phyloP scores from a whole-genome alignment of 2,797 vertebrate genomes.

The Coreius guichenoti region DNA sequence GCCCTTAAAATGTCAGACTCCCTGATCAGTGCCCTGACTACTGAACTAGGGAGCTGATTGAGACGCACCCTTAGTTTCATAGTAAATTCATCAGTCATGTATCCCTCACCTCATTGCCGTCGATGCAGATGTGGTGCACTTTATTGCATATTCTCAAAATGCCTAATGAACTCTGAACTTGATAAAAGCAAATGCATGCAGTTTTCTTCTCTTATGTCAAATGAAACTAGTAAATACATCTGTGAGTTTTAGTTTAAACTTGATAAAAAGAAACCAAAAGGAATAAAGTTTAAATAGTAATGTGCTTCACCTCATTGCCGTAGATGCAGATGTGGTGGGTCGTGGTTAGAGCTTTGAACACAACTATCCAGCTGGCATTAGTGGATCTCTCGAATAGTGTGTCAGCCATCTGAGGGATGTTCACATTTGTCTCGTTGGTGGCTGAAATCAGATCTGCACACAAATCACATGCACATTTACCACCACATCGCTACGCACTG shows the following conservation, averaged over 20 bases:
- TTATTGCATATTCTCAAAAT: background rate
- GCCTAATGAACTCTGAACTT: background rate
- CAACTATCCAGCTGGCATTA: conserved; percentile 99
- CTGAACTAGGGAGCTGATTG: background rate
- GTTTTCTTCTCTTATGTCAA: background rate
- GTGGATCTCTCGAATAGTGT: conserved; percentile 96
- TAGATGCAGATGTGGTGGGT: conserved; percentile 98
- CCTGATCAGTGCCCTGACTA: background rate
- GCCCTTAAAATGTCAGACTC: too few species aligned
- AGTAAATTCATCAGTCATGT: background rate
- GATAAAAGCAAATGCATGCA: background rate
- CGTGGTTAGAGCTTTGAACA: conserved; percentile 97
- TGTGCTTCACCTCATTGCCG: conserved; percentile 90
- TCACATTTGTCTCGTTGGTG: conserved; percentile 99
- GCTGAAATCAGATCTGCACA: conserved; percentile 93
- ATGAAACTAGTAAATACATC: background rate
- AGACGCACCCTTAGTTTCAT: background rate
- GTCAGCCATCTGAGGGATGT: conserved; percentile 99
- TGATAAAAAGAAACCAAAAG: background rate
- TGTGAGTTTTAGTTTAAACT: background rate
- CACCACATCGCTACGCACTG: background rate
- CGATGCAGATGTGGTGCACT: too few species aligned
- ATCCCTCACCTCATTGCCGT: background rate
- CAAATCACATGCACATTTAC: background rate
- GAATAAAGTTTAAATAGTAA: background rate